Base-by-base conservation (phyloP, 2,888 invertebrate species). In the Electrophaes corylata region DNA sequence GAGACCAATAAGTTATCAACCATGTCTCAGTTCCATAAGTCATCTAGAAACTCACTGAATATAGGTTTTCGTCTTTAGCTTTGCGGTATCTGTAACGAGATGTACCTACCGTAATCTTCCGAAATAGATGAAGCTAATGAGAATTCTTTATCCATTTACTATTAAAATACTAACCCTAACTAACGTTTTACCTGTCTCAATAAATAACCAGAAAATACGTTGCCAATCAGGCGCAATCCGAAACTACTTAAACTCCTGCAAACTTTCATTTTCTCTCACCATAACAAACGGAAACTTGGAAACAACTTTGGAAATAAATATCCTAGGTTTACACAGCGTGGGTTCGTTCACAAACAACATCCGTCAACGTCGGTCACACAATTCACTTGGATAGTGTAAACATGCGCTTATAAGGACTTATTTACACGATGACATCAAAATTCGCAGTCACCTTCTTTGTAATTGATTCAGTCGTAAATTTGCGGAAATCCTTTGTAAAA, bases 301-400 rank as follows among this genome's bases (percentile, higher is more conserved):
- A n/a, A n/a, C n/a, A n/a, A 70, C 63, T 73, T 73, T 57, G 59
- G 65, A 70, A 67, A 74, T 76, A 76, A 76, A 74, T 74, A 74
- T 70, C 71, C 69, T 64, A 64, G 68, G 73, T 75, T 70, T 72
- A 65, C 71, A 56, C 19, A 54, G 57, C 46, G 73, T 71, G 57
- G 43, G 44, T 18, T 12, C 66, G 44, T 18, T 12, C 66, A 64
- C 80, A 82, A 83, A 83, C 82, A 83, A 70, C 72, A 83, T 83
- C 82, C 69, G 75, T 83, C 83, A 83, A 80, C 66, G 83, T 82
- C 83, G 60, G 20, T 53, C 60, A 63, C 68, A 66, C 75, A 72
- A 78, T 82, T 83, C 79, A 81, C 77, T 81, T 67, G 64, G 68
- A 66, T 68, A 71, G 74, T 76, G 78, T 78, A 80, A 80, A 81